Conservation (phyloP, 2,113 vertebrate genomes). For the Galeopterus variegatus region DNA sequence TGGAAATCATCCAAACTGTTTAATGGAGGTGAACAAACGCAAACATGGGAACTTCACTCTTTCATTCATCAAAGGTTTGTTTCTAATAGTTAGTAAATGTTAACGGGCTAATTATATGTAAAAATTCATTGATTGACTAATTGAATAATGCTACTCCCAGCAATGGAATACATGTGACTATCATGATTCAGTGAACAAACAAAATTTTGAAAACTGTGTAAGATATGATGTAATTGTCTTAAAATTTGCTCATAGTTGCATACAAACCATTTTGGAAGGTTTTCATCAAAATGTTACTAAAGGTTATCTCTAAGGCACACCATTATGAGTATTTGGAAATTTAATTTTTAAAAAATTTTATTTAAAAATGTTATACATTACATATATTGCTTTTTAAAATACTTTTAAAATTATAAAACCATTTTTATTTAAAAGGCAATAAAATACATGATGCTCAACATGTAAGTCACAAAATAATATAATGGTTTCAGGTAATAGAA, state of each 20-base stretch:
- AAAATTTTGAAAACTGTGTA: background rate
- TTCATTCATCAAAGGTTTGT: background rate
- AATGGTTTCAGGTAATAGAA: background rate
- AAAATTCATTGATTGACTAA: background rate
- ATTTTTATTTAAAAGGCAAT: conserved; percentile 44
- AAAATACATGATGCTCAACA: background rate
- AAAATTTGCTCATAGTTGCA: background rate
- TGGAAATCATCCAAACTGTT: background rate
- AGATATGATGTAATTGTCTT: background rate
- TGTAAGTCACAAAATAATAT: background rate
- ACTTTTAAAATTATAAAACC: background rate
- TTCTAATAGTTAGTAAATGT: background rate
- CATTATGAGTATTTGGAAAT: background rate
- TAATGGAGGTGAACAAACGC: background rate
- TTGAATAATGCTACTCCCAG: background rate
- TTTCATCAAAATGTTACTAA: conserved; percentile 15
- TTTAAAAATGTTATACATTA: background rate
- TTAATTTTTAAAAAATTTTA: background rate
- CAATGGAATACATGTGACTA: background rate
- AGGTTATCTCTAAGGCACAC: background rate
- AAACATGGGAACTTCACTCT: background rate
- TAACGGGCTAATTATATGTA: background rate
- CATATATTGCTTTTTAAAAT: background rate
- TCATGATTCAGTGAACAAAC: background rate
- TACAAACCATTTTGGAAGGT: background rate